Conservation (phyloP, 2,113 vertebrate species). For the Halcyon senegalensis region DNA sequence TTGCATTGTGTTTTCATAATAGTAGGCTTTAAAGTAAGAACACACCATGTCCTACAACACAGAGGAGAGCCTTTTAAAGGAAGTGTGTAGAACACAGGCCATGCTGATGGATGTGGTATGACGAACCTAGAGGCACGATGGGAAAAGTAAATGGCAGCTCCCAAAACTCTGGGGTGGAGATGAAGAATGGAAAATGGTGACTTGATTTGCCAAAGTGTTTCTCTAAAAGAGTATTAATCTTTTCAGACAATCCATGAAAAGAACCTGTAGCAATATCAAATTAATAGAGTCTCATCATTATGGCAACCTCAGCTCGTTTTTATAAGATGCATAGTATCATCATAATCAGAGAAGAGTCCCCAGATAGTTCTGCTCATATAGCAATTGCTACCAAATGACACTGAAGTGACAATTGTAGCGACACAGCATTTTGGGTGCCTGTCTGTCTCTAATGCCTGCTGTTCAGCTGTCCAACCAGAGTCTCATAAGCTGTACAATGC, state of each 20-base stretch:
- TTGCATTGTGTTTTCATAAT: background rate
- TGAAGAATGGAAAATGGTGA: background rate
- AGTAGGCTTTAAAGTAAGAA: background rate
- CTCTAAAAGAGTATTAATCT: conserved; percentile 16
- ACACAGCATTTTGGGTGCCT: background rate
- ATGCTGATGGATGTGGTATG: background rate
- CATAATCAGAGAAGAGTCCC: background rate
- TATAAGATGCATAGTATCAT: background rate
- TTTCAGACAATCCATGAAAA: conserved; percentile 2
- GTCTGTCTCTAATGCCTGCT: background rate
- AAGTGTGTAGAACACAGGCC: background rate
- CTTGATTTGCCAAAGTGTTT: conserved; percentile 15
- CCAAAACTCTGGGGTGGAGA: background rate
- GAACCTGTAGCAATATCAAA: conserved; percentile 27
- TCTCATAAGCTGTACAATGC: background rate
- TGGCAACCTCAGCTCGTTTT: background rate
- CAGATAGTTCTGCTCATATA: background rate
- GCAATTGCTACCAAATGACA: background rate
- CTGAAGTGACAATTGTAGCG: background rate
- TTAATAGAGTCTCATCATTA: background rate
- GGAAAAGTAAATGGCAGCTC: background rate
- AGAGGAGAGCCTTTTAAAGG: accelerated
- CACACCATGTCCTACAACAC: background rate
- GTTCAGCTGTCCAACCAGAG: background rate
- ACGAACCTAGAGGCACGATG: background rate